Evolutionary conservation across 2,888 invertebrate species (phyloP), one percentile per base, ranked within the genome.

Genomic region (Argyra leucocephala): DNA sequence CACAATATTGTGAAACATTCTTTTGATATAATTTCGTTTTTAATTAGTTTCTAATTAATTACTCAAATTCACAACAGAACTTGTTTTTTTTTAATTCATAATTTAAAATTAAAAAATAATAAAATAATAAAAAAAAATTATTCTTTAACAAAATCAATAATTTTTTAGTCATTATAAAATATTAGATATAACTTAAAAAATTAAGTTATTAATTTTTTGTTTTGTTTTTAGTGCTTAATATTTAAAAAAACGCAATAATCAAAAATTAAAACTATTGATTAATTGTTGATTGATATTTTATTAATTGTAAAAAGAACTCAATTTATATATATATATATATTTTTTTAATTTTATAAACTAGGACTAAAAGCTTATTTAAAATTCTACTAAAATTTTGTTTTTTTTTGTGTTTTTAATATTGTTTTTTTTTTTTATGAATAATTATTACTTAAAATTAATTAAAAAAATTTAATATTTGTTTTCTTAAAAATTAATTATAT

Each of bases 371-470:
- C 48, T 48, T 48, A 48, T 48, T 48, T 48, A 48, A 48, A 48
- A 48, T 48, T 48, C 48, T 48, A 48, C 48, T 48, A 48, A 48
- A 48, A n/a, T n/a, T n/a, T 48, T 48, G 48, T 48, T 48, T 48
- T 37, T 37, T 37, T 37, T 37, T 37, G 37, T 37, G 5, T 37
- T 37, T 37, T 48, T 31, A 31, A 7, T 31, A 7, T 31, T 48
- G 48, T n/a, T 48, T 18, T 5, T 48, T 48, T 5, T 48, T n/a
- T 18, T 15, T 48, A 18, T 48, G n/a, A 18, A 48, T 15, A 37
- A 3, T 3, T 10, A 37, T 18, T 12, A 5, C 18, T 48, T 12
- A 6, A n/a, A 48, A 12, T 48, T 12, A 48, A 12, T 48, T 18
- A 48, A 48, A 48, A 48, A 48, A 48, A 48, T 18, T 18, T 15